Evolutionary conservation across 2,888 invertebrate species (phyloP).

Genomic region (Rutpela maculata): DNA sequence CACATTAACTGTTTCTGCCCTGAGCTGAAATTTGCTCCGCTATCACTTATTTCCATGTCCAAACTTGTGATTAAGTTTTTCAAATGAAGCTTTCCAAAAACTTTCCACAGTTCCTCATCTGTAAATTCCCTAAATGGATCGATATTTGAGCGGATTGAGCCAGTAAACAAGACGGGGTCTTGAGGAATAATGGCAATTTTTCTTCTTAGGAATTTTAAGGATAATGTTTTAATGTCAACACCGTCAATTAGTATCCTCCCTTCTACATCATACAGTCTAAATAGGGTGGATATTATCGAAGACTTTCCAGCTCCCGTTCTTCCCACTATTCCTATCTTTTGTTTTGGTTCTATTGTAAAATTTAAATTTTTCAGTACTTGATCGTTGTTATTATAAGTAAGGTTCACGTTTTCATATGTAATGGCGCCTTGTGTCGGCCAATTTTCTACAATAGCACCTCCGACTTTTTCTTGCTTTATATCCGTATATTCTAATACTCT

Average conservation of each 20-base stretch:
- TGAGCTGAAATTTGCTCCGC: conserved; percentile 72
- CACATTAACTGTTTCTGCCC: conserved; percentile 78
- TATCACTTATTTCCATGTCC: conserved; percentile 66
- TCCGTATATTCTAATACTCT: conserved; percentile 77
- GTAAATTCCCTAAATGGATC: conserved; percentile 89
- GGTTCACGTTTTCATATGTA: conserved; percentile 80
- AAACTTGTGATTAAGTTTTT: conserved; percentile 81
- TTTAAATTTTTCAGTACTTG: conserved; percentile 84
- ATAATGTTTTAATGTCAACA: conserved; percentile 81
- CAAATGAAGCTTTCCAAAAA: conserved; percentile 82
- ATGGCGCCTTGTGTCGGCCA: conserved; percentile 86
- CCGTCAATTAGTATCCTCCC: conserved; percentile 89
- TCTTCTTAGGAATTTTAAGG: conserved; percentile 84
- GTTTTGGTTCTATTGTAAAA: conserved; percentile 80
- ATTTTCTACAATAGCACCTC: conserved; percentile 76
- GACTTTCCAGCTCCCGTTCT: conserved; percentile 90
- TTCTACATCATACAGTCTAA: conserved; percentile 85
- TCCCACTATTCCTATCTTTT: conserved; percentile 88
- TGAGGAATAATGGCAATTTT: conserved; percentile 90
- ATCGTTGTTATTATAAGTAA: conserved; percentile 84
- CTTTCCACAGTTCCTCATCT: conserved; percentile 88
- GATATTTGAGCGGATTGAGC: conserved; percentile 89
- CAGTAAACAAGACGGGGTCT: conserved; percentile 90
- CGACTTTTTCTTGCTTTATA: conserved; percentile 70
- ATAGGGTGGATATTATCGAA: conserved; percentile 84